These are phyloP conservation scores for Pygoscelis adeliae DNA, from an alignment of 2,113 vertebrate species.

Conservation along the genomic window DNA sequence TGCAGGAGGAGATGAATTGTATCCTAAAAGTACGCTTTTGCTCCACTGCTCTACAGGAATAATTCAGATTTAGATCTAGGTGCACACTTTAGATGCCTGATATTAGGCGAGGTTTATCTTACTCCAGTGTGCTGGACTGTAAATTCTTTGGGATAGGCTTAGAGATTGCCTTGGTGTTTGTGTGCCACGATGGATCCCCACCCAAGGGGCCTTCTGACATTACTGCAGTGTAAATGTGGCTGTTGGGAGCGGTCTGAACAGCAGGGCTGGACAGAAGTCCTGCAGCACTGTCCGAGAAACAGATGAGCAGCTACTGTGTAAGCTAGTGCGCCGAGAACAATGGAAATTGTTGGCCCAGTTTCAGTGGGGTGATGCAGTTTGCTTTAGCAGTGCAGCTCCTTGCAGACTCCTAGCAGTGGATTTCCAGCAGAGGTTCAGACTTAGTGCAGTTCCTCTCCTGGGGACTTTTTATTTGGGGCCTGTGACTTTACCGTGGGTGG, in stretches of 20 bases:
- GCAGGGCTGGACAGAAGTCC: not conserved
- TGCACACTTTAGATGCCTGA: not conserved
- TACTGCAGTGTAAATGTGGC: not conserved
- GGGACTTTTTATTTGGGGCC: not conserved
- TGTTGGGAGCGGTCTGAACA: not conserved
- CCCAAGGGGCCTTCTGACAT: not conserved
- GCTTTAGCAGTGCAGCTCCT: not conserved
- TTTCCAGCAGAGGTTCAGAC: not conserved
- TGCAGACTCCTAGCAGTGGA: not conserved
- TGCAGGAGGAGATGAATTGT: not conserved
- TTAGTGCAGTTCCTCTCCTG: not conserved
- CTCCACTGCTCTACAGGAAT: not conserved
- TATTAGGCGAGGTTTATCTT: not conserved
- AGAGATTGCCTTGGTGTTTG: not conserved
- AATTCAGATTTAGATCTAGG: not conserved
- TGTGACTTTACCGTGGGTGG: fast-evolving
- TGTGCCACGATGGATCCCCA: not conserved
- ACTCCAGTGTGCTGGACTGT: not conserved
- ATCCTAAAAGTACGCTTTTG: not conserved
- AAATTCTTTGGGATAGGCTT: not conserved
- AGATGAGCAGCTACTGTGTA: not conserved
- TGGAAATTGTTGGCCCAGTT: fast-evolving
- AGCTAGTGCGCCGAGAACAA: fast-evolving
- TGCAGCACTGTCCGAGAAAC: not conserved
- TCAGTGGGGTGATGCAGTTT: not conserved